Base-by-base conservation (phyloP, 2,888 invertebrate species). In the Melinopterus prodromus region DNA sequence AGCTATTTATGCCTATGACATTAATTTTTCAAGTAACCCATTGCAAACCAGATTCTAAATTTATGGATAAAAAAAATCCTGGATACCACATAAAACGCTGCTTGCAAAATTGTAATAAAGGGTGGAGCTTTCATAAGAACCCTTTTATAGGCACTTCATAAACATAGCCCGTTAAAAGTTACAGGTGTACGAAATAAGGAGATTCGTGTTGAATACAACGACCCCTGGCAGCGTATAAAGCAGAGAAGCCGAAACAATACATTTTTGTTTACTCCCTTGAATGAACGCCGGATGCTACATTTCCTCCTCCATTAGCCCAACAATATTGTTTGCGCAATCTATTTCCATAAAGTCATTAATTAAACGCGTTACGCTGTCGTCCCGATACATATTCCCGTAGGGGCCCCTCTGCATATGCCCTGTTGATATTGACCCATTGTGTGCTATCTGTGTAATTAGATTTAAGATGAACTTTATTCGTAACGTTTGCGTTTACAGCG, bases 251-350 rank as follows among this genome's bases (percentile, higher is more conserved):
- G 53, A 53, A 53, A 53, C 53, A 53, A 53, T 53, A 53, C 53
- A 53, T 53, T 53, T 53, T 53, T 53, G 53, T 53, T 53, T 53
- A 12, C 3, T 53, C 53, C 53, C 53, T 53, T 53, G 53, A 53
- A 53, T 6, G 53, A 53, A 53, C 53, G 12, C 53, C 53, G 53
- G 53, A 53, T 53, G 53, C 9, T 9, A 53, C 53, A 4, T 53
- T 53, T 53, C 53, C 53, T 53, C 53, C 53, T 53, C 53, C 53
- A 53, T 53, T 53, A 53, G 53, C 9, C 53, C 9, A 53, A 53
- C 53, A 53, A 53, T 53, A 53, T 53, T 53, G 53, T 53, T 53
- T 53, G 53, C 53, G 53, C 53, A 53, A 53, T 53, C 53, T 53
- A 53, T 53, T 53, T 53, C 53, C 53, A 53, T 53, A 53, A 53